Conservation (phyloP, 2,888 invertebrate genomes). For the Agrochola lychnidis region DNA sequence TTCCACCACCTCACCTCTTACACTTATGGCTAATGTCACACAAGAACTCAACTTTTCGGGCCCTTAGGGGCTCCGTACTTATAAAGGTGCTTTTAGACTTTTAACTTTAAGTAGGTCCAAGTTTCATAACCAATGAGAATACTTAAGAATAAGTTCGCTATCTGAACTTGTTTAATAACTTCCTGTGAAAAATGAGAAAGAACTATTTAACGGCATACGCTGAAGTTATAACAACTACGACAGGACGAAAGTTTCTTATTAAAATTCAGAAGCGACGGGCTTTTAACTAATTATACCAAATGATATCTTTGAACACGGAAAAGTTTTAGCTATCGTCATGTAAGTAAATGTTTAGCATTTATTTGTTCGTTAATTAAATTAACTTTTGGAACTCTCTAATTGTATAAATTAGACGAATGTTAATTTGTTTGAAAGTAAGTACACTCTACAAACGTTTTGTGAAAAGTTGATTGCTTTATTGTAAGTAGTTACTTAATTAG, state of each 20-base stretch:
- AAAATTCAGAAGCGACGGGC: slow-evolving; percentile 65
- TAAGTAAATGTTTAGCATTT: slow-evolving; percentile 52
- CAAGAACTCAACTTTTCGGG: slow-evolving; percentile 1
- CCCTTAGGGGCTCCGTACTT: background rate
- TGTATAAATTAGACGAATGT: slow-evolving; percentile 45
- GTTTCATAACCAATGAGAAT: slow-evolving; percentile 52
- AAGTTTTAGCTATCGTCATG: slow-evolving; percentile 49
- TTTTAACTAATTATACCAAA: slow-evolving; percentile 63
- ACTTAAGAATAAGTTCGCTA: slow-evolving; percentile 61
- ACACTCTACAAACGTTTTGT: slow-evolving; percentile 29
- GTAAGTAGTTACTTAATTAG: slow-evolving; percentile 36
- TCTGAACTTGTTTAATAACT: slow-evolving; percentile 73
- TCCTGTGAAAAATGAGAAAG: slow-evolving; percentile 74
- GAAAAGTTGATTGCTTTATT: slow-evolving; percentile 49
- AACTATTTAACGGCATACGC: slow-evolving; percentile 76
- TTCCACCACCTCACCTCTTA: slow-evolving; percentile 21
- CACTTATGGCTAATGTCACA: slow-evolving; percentile 34
- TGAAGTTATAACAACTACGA: slow-evolving; percentile 75
- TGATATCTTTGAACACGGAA: slow-evolving; percentile 54
- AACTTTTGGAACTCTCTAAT: slow-evolving; percentile 49
- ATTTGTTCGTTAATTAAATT: slow-evolving; percentile 58
- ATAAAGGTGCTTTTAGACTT: slow-evolving; percentile 46
- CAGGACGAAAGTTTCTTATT: slow-evolving; percentile 76
- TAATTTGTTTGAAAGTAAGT: slow-evolving; percentile 50
- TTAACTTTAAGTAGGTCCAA: slow-evolving; percentile 47